Evolutionary conservation across 2,888 invertebrate species (phyloP).

Genomic region (Aspidiotus rigidus): DNA sequence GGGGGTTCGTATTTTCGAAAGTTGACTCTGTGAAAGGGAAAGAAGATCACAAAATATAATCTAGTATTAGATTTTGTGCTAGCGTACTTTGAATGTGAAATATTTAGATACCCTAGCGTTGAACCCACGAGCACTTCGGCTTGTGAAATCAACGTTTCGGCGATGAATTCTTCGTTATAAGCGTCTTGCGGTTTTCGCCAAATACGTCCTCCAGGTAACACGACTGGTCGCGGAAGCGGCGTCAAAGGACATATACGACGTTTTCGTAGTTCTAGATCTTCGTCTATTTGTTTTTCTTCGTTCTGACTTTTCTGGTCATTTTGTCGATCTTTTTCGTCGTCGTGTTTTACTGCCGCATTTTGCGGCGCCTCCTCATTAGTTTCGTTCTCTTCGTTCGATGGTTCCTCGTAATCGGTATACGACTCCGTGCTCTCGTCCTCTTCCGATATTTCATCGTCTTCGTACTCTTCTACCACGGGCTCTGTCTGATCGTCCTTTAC

Average conservation of each 20-base stretch:
- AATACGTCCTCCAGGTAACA: constrained; percentile 65
- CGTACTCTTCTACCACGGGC: background rate
- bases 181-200: constrained; percentile 78
- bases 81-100: no score
- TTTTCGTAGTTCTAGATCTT: constrained; percentile 25
- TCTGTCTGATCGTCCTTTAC: background rate
- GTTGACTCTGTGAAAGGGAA: constrained; percentile 59
- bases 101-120: constrained; percentile 62
- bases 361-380: constrained; percentile 18
- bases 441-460: constrained; percentile 32
- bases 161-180: constrained; percentile 80
- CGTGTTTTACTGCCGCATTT: constrained; percentile 18
- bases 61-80: background rate
- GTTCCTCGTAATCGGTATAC: constrained; percentile 24
- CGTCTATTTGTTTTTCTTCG: constrained; percentile 2
- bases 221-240: constrained; percentile 61
- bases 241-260: constrained; percentile 45
- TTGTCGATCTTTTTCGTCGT: constrained; percentile 28
- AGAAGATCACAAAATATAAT: background rate
- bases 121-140: constrained; percentile 77
- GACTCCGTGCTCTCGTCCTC: constrained; percentile 6
- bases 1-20: constrained; percentile 77
- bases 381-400: constrained; percentile 35
- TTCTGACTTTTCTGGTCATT: constrained; percentile 12
- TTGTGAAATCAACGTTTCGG: constrained; percentile 72